Conservation (phyloP, 2,888 invertebrate genomes). For the Plutella xylostella region DNA sequence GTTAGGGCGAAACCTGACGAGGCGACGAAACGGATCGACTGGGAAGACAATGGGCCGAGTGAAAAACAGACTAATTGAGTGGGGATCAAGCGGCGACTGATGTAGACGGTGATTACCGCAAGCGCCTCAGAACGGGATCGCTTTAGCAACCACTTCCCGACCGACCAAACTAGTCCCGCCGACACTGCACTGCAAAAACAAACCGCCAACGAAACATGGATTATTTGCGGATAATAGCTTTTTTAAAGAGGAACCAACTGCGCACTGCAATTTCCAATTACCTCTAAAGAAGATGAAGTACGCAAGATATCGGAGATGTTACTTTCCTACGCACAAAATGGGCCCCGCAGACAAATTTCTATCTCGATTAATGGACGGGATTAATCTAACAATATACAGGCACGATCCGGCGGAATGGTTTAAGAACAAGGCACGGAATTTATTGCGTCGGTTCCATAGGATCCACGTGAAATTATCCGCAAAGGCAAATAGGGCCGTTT, state of each 20-base stretch:
- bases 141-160: constrained; percentile 5
- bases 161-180: neutral
- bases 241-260: constrained; percentile 3
- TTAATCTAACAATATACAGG: constrained; percentile 1
- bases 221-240: neutral
- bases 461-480: constrained; percentile 23
- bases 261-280: constrained; percentile 1
- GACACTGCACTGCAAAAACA: neutral
- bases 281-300: neutral
- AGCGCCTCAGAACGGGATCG: constrained; percentile 23
- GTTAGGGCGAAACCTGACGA: constrained; percentile 31
- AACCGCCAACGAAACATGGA: constrained; percentile 7
- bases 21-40: constrained; percentile 27
- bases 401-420: constrained; percentile 14
- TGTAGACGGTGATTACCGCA: constrained; percentile 43
- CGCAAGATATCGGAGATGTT: neutral
- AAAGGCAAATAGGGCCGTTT: constrained; percentile 32
- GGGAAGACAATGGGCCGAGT: constrained; percentile 37
- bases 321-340: neutral
- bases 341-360: neutral
- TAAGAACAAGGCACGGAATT: constrained; percentile 21
- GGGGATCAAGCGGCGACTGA: constrained; percentile 27
- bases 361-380: constrained; percentile 4
- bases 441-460: constrained; percentile 13
- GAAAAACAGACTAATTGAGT: constrained; percentile 41